Evolutionary conservation across 23 tunicate genomes (phyloP), one percentile per base, ranked within the genome.

Genomic region (Trididemnum miniatum): DNA sequence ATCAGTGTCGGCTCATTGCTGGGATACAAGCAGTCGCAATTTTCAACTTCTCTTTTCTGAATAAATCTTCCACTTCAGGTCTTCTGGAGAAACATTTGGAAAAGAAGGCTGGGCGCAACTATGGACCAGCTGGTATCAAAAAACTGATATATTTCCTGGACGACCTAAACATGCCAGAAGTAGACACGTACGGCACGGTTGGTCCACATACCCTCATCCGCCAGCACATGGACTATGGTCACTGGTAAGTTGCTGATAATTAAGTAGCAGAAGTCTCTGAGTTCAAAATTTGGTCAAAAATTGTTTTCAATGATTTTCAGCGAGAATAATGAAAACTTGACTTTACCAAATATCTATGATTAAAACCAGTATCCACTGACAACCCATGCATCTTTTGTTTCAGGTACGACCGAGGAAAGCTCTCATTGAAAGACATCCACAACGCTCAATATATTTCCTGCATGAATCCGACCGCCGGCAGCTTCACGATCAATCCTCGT

Each of bases 381-480:
- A n/a, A n/a, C n/a, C n/a, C n/a, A n/a, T n/a, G n/a, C n/a, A n/a
- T n/a, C n/a, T n/a, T n/a, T n/a, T n/a, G n/a, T 50, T 83, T 28
- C 57, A 92, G 97, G 97, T 92, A 92, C 50, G 97, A 92, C 62
- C 97, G 97, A 18, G 37, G 49, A n/a, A 92, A 92, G 44, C 40
- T 92, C 59, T 27, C 88, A 2, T 34, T 92, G 52, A 92, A 92
- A 44, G 91, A 92, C 57, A 87, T 92, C 40, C 92, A 87, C 85
- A 92, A 65, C 60, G 89, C 97, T 23, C 97, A 92, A 80, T 92
- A 92, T 44, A 71, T 92, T 33, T 84, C 97, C 29, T 92, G 97
- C 73, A 92, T 92, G 97, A 92, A 92, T 69, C 97, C 97, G 62
- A 92, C 91, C 26, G 91, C 97, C 27, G 97, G 97, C 1, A 92